Evolutionary conservation across 2,113 vertebrate genomes (phyloP).

Genomic region (Herpetotheres cachinnans): DNA sequence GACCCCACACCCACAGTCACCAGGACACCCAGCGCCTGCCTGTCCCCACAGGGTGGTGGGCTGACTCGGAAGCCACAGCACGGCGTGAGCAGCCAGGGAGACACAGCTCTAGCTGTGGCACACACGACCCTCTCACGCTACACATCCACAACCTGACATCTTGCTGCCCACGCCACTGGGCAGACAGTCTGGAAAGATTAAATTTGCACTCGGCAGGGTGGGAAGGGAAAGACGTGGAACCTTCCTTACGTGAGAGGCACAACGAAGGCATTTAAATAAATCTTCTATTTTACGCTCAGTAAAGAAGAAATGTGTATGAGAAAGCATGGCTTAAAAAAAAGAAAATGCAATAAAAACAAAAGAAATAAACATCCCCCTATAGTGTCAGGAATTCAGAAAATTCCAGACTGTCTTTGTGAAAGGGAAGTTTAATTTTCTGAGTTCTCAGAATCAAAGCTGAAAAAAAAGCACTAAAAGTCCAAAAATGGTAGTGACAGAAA

Average conservation of each 20-base stretch:
- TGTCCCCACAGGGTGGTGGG: neutral
- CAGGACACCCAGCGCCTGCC: neutral
- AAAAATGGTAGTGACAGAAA: neutral
- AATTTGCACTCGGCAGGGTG: neutral
- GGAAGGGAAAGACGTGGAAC: neutral
- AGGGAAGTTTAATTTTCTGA: neutral
- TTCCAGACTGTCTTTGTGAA: neutral
- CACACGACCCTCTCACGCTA: fast-evolving
- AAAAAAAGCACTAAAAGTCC: neutral
- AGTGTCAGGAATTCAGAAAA: neutral
- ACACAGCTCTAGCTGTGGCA: neutral
- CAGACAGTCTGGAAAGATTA: neutral
- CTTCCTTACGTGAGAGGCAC: neutral
- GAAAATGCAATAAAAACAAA: neutral
- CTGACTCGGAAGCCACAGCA: fast-evolving
- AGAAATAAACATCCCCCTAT: neutral
- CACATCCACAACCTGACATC: neutral
- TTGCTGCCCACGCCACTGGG: neutral
- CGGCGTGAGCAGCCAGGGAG: fast-evolving
- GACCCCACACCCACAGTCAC: neutral
- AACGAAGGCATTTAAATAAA: neutral
- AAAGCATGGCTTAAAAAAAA: neutral
- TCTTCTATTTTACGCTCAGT: neutral
- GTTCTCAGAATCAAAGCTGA: neutral
- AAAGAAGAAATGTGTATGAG: neutral